Percentiles rank a stretch among this genome's conserved stretches.
Conservation (phyloP, 2,113 vertebrate species). For the Pygoscelis adeliae region DNA sequence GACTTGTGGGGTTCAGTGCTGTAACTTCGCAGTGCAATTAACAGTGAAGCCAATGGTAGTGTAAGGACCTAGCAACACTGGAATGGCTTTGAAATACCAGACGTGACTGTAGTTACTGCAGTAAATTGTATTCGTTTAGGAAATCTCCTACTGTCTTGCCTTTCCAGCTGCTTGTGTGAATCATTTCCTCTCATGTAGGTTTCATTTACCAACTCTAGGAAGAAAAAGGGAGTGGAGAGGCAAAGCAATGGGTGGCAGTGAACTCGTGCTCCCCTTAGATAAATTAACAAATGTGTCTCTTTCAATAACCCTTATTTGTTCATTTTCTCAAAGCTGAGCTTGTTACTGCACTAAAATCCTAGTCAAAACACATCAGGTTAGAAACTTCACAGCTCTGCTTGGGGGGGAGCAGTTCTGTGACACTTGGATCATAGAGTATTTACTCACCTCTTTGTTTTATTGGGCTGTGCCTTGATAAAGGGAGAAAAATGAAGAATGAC, state of each 20-base stretch:
- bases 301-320: not conserved
- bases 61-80: not conserved
- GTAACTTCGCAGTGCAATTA: not conserved
- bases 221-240: not conserved
- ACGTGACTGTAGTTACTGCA: not conserved
- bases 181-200: constrained; percentile 12
- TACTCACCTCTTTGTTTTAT: not conserved
- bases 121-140: constrained; percentile 21
- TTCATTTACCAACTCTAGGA: not conserved
- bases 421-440: not conserved
- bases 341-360: not conserved
- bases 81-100: constrained; percentile 45
- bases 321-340: not conserved
- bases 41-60: not conserved
- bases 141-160: constrained; percentile 10
- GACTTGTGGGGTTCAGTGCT: not conserved
- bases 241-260: constrained; percentile 18
- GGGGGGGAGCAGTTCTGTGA: not conserved
- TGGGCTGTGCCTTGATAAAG: not conserved
- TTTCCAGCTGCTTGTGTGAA: constrained; percentile 24
- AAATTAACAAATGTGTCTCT: constrained; percentile 14
- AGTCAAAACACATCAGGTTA: not conserved
- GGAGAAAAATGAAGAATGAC: not conserved
- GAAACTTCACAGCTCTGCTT: not conserved
- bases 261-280: not conserved